Evolutionary conservation across 1,140 invertebrate species (phyloP).

Genomic region (Drosophila sturtevanti): DNA sequence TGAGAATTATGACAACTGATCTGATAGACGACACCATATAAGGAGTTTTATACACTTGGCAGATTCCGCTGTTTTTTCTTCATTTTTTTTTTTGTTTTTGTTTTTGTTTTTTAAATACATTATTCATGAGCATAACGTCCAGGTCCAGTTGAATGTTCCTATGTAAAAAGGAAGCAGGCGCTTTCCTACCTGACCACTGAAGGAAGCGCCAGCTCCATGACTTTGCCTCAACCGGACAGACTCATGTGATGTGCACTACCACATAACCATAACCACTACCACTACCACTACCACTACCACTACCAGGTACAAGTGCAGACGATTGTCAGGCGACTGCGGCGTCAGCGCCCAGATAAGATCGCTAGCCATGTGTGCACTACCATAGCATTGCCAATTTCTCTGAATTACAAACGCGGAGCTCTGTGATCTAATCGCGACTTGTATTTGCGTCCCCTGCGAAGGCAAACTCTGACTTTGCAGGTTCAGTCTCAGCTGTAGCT

Average conservation of each 20-base stretch:
- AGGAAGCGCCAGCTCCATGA: conserved; percentile 70
- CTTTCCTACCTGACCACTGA: conserved; percentile 19
- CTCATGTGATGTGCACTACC: conserved; percentile 43
- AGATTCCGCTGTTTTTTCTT: conserved; percentile 64
- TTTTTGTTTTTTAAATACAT: too few relatives aligned
- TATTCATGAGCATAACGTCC: conserved; percentile 66
- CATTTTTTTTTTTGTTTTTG: too few relatives aligned
- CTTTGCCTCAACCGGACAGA: too few relatives aligned
- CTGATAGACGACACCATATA: conserved; percentile 80
- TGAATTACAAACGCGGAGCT: conserved; percentile 59
- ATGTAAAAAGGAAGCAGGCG: conserved; percentile 41
- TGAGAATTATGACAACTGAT: conserved; percentile 81
- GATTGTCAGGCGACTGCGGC: conserved; percentile 35
- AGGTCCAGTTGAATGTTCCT: not conserved
- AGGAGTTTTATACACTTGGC: conserved; percentile 74
- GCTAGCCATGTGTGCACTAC: conserved; percentile 64
- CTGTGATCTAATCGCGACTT: conserved; percentile 73
- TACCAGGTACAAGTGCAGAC: conserved; percentile 33
- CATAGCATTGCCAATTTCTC: conserved; percentile 68
- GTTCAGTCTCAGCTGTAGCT: conserved; percentile 32
- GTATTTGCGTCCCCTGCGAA: conserved; percentile 55
- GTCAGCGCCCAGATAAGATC: conserved; percentile 62
- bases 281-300: conserved; percentile 5
- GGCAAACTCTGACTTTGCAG: conserved; percentile 20
- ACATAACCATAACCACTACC: too few relatives aligned